Base-by-base conservation (phyloP, 2,888 invertebrate species). In the Cosmorhoe ocellata region DNA sequence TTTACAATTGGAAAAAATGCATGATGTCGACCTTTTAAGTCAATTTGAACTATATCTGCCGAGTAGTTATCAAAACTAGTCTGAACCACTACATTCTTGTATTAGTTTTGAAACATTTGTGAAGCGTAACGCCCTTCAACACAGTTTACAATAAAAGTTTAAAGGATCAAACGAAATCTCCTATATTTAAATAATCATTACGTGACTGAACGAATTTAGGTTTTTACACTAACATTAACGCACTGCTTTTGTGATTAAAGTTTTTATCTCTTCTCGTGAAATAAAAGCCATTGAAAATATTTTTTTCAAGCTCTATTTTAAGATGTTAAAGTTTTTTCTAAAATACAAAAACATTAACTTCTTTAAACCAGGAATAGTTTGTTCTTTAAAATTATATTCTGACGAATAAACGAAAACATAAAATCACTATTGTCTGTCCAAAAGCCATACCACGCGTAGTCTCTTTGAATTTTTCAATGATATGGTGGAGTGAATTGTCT, bases 1-100 rank as follows among this genome's bases (percentile, higher is more conserved):
- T 64, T 59, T 67, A 56, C 52, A 59, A 64, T 50, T 65, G 63
- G 64, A 68, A n/a, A 70, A 62, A 72, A 66, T 84, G 86, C 86
- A 86, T 86, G 86, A 68, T 63, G 66, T 65, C 54, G 60, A 68
- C 61, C 55, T 62, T 27, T 67, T 66, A 58, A 66, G 63, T 67
- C 64, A 64, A 65, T 69, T 66, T 64, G 55, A 64, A 60, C 54
- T 58, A 3, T 46, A 55, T 56, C 41, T 46, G 49, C 55, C 62
- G 64, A 73, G 69, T 56, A 63, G 66, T 61, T 65, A 70, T 72
- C 66, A 72, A 69, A 66, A 66, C 59, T 43, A 33, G 54, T 59
- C 54, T 43, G 8, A 52, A 42, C 37, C 31, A 22, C 28, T 27
- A 41, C 37, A 40, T 14, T n/a, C 18, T 38, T 7, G 40, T 28